Conservation (phyloP, 2,888 invertebrate species). For the Athalia rosae region DNA sequence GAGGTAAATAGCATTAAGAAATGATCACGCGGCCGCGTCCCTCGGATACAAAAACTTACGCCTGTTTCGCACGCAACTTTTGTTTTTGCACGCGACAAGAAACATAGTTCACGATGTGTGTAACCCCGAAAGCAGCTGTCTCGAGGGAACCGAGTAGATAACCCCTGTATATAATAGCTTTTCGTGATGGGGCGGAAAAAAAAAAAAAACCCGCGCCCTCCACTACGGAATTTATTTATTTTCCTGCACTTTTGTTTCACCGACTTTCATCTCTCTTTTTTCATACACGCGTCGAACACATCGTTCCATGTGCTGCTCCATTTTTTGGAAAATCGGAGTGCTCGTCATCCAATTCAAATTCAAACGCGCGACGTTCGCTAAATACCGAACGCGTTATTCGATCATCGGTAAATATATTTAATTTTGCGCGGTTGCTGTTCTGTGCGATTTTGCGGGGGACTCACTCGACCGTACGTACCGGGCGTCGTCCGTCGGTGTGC, state of each 20-base stretch:
- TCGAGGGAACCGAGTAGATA: background rate
- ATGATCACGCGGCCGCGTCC: background rate
- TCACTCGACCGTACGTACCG: too few species aligned
- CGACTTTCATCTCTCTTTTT: background rate
- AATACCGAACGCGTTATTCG: too few species aligned
- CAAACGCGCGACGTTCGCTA: too few species aligned
- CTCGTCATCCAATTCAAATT: too few species aligned
- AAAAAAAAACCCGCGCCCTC: background rate
- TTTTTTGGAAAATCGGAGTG: too few species aligned
- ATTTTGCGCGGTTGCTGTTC: too few species aligned
- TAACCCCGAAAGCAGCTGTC: background rate
- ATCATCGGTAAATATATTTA: too few species aligned
- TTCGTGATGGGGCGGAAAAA: background rate
- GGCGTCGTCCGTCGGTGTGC: too few species aligned
- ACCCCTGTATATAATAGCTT: slow-evolving; percentile 10
- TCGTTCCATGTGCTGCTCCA: too few species aligned
- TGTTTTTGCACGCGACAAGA: slow-evolving; percentile 12
- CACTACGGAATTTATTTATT: background rate
- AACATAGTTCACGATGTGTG: background rate
- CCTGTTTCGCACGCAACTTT: slow-evolving; percentile 9
- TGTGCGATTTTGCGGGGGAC: too few species aligned
- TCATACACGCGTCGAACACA: too few species aligned
- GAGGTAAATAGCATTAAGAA: background rate
- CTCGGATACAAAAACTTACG: slow-evolving; percentile 5
- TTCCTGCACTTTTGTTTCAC: too few species aligned